These are phyloP conservation scores for Papilio xuthus DNA, from an alignment of 1,140 invertebrate species.

Conservation along the genomic window DNA sequence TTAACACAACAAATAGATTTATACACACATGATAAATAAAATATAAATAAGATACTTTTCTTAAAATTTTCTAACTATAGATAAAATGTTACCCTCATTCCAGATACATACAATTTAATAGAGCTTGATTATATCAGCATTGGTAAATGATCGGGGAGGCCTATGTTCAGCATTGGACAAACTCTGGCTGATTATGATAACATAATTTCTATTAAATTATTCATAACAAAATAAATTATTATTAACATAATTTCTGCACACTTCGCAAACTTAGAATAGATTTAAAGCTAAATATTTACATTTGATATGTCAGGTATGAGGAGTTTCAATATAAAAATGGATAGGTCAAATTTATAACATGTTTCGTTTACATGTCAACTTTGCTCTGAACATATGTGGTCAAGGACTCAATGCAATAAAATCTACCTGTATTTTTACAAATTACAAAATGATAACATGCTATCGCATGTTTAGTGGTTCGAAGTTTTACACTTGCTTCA, in stretches of 20 bases:
- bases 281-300: constrained; percentile 54
- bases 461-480: too few relatives aligned
- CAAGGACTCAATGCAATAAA: too few relatives aligned
- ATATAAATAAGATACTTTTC: not conserved
- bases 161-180: too few relatives aligned
- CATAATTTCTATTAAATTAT: too few relatives aligned
- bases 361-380: not conserved
- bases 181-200: too few relatives aligned
- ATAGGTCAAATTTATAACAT: not conserved
- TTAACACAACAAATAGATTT: constrained; percentile 34
- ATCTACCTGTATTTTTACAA: too few relatives aligned
- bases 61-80: not conserved
- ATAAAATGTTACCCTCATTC: not conserved
- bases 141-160: too few relatives aligned
- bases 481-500: too few relatives aligned
- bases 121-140: constrained; percentile 16
- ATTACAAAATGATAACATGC: too few relatives aligned
- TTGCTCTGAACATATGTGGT: not conserved
- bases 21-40: constrained; percentile 36
- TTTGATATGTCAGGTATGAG: constrained; percentile 47
- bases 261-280: constrained; percentile 29
- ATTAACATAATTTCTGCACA: too few relatives aligned
- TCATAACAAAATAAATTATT: too few relatives aligned
- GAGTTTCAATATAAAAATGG: not conserved
- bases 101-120: constrained; percentile 4